Evolutionary conservation across 2,113 vertebrate species (phyloP), one percentile per base, ranked within the genome.

Genomic region (Erythrocercus mccallii): DNA sequence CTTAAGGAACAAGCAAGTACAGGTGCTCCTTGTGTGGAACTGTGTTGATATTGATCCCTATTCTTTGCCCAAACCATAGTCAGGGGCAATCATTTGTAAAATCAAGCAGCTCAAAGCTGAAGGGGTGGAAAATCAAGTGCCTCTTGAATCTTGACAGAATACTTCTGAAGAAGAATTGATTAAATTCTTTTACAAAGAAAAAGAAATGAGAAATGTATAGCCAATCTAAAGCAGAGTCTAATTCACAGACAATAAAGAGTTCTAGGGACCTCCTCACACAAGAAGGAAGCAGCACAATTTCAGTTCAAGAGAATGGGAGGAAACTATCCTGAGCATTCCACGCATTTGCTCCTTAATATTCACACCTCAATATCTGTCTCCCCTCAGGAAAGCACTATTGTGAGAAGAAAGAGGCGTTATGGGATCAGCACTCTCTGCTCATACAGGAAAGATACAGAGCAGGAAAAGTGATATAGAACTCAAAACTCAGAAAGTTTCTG

Each of bases 21-120:
- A n/a, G 18, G 38, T 16, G 2, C 30, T 54, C 30, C 31, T 57
- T 35, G 9, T 15, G 23, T 8, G 25, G 47, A 84, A 35, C 21
- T 68, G 4, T 35, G 54, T 3, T 17, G 25, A 17, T 45, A 57
- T 1, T 0, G 1, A 54, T 69, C 53, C 2, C 21, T 22, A 11
- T 38, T 50, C 25, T 50, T 42, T 38, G 22, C 37, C 35, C 58
- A 61, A 80, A 33, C 15, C 3, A 1, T 7, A 81, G 18, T 54
- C 47, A 58, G 6, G 4, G 35, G 47, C n/a, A 54, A 73, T 27
- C 35, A n/a, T 27, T 33, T 22, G 28, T 51, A 15, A 66, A 79
- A 30, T 13, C 40, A 82, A 35, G 4, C 18, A 25, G 20, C 40
- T 79, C 51, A 33, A 24, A 79, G 57, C 4, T n/a, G n/a, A 50